These are phyloP conservation scores for Cenopis cana DNA, from an alignment of 2,888 invertebrate genomes.

Conservation along the genomic window DNA sequence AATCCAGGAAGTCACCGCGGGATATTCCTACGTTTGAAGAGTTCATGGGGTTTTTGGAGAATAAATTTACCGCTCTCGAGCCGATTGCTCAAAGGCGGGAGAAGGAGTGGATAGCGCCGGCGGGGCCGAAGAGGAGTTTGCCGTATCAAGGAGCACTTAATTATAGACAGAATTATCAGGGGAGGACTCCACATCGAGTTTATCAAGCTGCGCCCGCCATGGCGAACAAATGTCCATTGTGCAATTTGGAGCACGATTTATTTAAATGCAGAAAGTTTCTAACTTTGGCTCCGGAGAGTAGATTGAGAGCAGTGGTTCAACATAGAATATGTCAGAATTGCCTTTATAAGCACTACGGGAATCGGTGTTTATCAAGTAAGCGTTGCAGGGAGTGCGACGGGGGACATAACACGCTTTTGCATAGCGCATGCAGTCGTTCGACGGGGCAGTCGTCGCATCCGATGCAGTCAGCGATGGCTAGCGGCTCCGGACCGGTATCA, in stretches of 20 bases:
- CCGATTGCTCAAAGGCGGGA: constrained; percentile 13
- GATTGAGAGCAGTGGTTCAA: background rate
- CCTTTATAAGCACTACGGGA: constrained; percentile 11
- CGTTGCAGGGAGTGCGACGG: no score
- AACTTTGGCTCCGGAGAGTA: background rate
- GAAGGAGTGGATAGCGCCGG: background rate
- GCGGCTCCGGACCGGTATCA: no score
- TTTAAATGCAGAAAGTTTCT: constrained; percentile 8
- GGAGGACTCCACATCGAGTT: background rate
- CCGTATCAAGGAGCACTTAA: background rate
- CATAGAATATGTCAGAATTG: constrained; percentile 4
- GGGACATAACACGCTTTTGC: constrained; percentile 2
- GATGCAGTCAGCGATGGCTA: no score
- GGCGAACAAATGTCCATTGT: background rate
- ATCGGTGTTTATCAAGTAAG: background rate
- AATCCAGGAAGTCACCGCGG: constrained; percentile 36
- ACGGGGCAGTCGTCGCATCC: no score
- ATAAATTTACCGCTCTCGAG: constrained; percentile 43
- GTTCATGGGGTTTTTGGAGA: constrained; percentile 42
- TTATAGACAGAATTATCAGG: background rate
- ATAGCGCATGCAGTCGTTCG: no score
- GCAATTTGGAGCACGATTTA: constrained; percentile 12
- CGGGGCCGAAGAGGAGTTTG: background rate
- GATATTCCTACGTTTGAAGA: constrained; percentile 44
- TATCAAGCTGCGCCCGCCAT: background rate